Evolutionary conservation across 2,797 vertebrate species (phyloP).

Genomic region (Bradypodion pumilum): DNA sequence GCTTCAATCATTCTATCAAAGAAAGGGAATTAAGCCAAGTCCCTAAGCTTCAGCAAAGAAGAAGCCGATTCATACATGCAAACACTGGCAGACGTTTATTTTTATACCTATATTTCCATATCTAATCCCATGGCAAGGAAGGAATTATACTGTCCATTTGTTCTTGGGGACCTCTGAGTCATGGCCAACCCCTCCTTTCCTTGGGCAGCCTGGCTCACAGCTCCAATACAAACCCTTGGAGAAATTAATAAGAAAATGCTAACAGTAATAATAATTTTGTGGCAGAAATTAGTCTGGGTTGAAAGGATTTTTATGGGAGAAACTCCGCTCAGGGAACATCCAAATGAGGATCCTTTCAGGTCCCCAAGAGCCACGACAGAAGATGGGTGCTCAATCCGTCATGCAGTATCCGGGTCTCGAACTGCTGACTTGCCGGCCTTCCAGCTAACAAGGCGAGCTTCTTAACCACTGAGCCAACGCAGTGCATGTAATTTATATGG

Average conservation of each 20-base stretch:
- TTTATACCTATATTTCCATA: not conserved
- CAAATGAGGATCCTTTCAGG: too few relatives aligned
- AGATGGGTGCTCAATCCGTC: too few relatives aligned
- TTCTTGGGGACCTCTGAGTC: not conserved
- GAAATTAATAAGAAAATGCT: not conserved
- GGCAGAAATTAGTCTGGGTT: too few relatives aligned
- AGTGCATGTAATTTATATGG: too few relatives aligned
- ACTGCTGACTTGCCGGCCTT: too few relatives aligned
- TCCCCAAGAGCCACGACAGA: too few relatives aligned
- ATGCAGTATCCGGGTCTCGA: too few relatives aligned
- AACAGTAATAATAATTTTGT: too few relatives aligned
- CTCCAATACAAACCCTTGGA: not conserved
- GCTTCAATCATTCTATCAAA: slow-evolving; percentile 68
- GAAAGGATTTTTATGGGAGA: too few relatives aligned
- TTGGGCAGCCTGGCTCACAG: not conserved
- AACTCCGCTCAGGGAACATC: too few relatives aligned
- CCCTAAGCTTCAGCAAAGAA: slow-evolving; percentile 39
- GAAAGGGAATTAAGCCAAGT: slow-evolving; percentile 51
- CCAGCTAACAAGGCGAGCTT: too few relatives aligned
- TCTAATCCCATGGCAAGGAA: not conserved
- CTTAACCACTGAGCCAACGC: too few relatives aligned
- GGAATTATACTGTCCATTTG: not conserved
- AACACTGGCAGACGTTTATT: not conserved
- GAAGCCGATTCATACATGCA: not conserved
- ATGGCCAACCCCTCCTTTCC: not conserved